phyloP scores from a whole-genome alignment of 2,797 vertebrate species.

The Sebastes matsubarae region DNA sequence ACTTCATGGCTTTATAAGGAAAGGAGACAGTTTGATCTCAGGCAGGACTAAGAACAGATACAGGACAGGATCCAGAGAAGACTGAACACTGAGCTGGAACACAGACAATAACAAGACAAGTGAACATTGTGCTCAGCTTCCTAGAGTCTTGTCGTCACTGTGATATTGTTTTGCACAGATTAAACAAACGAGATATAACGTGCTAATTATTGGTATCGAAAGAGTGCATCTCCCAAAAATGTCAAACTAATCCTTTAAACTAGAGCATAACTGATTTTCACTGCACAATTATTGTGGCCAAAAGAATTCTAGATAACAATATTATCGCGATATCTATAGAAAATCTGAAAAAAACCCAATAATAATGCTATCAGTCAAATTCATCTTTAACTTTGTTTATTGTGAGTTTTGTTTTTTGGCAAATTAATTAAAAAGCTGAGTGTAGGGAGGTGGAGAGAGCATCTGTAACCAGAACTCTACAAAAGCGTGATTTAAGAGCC shows the following conservation, averaged over 20 bases:
- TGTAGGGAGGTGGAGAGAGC: too few species aligned
- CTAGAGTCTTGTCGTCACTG: neutral
- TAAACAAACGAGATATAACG: neutral
- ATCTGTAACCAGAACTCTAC: too few species aligned
- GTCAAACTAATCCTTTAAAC: neutral
- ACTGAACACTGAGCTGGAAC: neutral
- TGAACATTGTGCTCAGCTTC: neutral
- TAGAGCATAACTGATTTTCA: too few species aligned
- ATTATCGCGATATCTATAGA: too few species aligned
- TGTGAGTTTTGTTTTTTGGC: too few species aligned
- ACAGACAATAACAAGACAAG: neutral
- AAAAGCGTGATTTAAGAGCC: too few species aligned
- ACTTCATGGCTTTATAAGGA: slow-evolving; percentile 43
- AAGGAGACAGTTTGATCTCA: slow-evolving; percentile 37
- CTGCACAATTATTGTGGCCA: too few species aligned
- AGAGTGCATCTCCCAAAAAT: neutral
- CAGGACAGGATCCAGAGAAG: neutral
- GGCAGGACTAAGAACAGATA: slow-evolving; percentile 15
- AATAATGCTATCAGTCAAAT: too few species aligned
- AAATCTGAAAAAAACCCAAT: too few species aligned
- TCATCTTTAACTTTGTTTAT: too few species aligned
- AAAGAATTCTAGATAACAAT: too few species aligned
- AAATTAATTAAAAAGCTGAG: too few species aligned
- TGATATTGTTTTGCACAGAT: neutral
- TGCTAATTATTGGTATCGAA: neutral